phyloP scores from a whole-genome alignment of 2,113 vertebrate genomes.

The Eulacestoma nigropectus region DNA sequence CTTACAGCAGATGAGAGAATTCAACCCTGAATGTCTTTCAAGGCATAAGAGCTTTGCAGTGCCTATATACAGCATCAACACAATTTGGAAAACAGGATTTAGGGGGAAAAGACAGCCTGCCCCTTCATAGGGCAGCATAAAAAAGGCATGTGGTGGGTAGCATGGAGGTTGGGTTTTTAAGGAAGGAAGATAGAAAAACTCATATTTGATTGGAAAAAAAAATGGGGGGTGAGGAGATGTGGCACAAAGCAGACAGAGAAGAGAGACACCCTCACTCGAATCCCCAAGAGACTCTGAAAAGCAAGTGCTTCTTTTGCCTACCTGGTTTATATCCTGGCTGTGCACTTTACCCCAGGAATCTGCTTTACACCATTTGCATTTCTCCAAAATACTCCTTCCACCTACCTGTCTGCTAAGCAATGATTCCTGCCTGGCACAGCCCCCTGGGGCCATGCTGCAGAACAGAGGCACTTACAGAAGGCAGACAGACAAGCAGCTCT shows the following conservation, averaged over 20 bases:
- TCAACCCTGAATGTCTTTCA: not conserved
- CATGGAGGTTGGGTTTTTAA: not conserved
- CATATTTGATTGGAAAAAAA: accelerated
- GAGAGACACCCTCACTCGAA: not conserved
- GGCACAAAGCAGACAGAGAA: not conserved
- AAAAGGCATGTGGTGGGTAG: not conserved
- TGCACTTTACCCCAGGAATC: not conserved
- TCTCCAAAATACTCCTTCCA: not conserved
- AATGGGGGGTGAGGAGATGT: not conserved
- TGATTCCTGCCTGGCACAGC: not conserved
- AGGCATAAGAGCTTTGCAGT: not conserved
- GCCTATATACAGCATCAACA: not conserved
- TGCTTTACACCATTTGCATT: not conserved
- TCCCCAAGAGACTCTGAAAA: not conserved
- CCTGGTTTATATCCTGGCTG: not conserved
- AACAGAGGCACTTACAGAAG: not conserved
- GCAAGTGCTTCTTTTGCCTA: not conserved
- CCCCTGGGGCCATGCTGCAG: not conserved
- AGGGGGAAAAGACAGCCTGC: not conserved
- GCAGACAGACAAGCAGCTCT: not conserved
- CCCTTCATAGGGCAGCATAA: not conserved
- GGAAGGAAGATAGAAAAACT: not conserved
- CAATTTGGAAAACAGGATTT: not conserved
- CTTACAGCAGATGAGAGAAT: not conserved
- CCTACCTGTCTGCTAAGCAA: not conserved